Base-by-base conservation (phyloP, 1,140 invertebrate genomes). In the Megathymus violae region DNA sequence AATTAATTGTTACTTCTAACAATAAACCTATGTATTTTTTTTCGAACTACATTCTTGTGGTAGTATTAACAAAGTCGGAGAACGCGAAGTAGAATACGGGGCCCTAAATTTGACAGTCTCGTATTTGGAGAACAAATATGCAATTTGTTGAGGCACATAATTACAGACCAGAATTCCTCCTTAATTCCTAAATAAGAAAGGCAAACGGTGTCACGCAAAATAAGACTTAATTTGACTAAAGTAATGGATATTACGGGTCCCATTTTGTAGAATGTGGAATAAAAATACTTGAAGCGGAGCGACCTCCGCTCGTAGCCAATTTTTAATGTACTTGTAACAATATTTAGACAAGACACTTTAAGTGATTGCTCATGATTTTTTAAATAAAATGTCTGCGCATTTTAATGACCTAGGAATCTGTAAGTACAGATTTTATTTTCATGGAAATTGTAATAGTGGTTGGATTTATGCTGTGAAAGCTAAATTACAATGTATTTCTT, bases 121-220 rank as follows among this genome's bases (percentile, higher is more conserved):
- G 47, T 38, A 51, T 65, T 65, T 70, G 62, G 48, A 67, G 56
- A 40, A 62, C 62, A 75, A 77, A 72, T 74, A 77, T 80, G 72
- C 72, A 71, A 77, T 77, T 80, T 80, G 75, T 75, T 65, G 52
- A 46, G 67, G 61, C 71, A 70, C 65, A 67, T 69, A 76, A 74
- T 74, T 74, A 74, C 51, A 74, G 68, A 38, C 47, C 62, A 52
- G 51, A 70, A 71, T 62, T 58, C 60, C 63, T 71, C 67, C 73
- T 72, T 83, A 80, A 83, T 81, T 81, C 71, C 75, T 73, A 83
- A 81, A 76, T 72, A 75, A 75, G 71, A 80, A 80, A 78, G 71
- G 76, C 71, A 76, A 82, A 81, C 70, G 75, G 71, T 76, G 78
- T 83, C 80, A 83, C 80, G 80, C 78, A 79, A 77, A 83, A 83